Conservation (phyloP, 2,888 invertebrate species). For the Pyrrhopygopsis socrates region DNA sequence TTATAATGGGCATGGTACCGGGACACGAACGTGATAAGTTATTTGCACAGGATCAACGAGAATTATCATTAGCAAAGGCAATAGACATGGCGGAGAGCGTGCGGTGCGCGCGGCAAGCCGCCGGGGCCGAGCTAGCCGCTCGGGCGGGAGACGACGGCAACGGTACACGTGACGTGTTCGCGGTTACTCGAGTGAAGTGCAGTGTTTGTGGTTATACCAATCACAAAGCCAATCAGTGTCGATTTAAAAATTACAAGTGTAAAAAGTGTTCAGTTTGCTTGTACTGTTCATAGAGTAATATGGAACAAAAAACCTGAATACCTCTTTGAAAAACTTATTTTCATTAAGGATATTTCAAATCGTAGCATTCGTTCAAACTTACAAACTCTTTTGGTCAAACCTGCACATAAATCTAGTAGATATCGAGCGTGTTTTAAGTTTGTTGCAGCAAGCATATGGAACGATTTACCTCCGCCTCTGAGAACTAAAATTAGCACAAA, state of each 20-base stretch:
- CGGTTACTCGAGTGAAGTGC: constrained; percentile 66
- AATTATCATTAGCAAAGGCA: background rate
- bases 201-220: constrained; percentile 60
- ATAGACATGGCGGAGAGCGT: background rate
- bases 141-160: background rate
- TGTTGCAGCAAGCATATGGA: no score
- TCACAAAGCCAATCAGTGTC: constrained; percentile 58
- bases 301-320: no score
- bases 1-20: constrained; percentile 56
- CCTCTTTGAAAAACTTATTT: no score
- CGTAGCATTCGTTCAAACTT: no score
- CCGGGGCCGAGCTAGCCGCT: background rate
- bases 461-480: no score
- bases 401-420: no score
- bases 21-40: constrained; percentile 43
- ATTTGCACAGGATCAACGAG: constrained; percentile 33
- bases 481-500: no score
- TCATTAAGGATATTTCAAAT: no score
- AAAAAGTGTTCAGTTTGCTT: no score
- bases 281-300: no score
- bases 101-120: background rate
- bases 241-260: constrained; percentile 29
- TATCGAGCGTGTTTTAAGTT: no score
- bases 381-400: no score
- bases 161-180: background rate